Conservation (phyloP, 2,888 invertebrate species). For the Aphidius colemani region DNA sequence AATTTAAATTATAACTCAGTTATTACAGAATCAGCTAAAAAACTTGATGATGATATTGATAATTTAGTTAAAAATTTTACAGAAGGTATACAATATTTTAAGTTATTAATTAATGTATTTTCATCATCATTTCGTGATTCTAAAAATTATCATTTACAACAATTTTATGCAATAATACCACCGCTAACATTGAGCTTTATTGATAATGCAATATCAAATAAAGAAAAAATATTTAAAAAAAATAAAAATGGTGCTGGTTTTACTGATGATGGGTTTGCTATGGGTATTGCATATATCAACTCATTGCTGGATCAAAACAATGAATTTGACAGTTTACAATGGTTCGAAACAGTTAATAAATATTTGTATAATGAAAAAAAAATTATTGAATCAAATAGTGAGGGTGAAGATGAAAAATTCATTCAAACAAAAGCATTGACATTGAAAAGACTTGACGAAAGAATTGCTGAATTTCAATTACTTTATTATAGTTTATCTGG, state of each 20-base stretch:
- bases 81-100: conserved; percentile 87
- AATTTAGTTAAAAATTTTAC: conserved; percentile 83
- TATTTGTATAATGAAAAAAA: conserved; percentile 73
- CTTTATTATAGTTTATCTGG: conserved; percentile 91
- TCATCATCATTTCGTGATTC: conserved; percentile 81
- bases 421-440: conserved; percentile 90
- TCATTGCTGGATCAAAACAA: conserved; percentile 82
- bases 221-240: conserved; percentile 91
- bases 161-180: conserved; percentile 92
- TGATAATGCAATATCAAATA: conserved; percentile 88
- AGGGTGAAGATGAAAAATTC: conserved; percentile 81
- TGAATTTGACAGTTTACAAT: conserved; percentile 90
- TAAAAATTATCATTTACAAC: conserved; percentile 85
- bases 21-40: conserved; percentile 70
- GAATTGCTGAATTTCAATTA: conserved; percentile 77
- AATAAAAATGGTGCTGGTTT: conserved; percentile 87
- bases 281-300: conserved; percentile 93
- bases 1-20: conserved; percentile 66
- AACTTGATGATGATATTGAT: conserved; percentile 77
- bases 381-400: conserved; percentile 63
- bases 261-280: conserved; percentile 97
- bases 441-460: conserved; percentile 72
- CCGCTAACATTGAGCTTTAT: conserved; percentile 93
- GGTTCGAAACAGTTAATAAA: conserved; percentile 87
- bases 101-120: conserved; percentile 90